Evolutionary conservation across 1,140 invertebrate genomes (phyloP).

Genomic region (Calephelis nemesis): DNA sequence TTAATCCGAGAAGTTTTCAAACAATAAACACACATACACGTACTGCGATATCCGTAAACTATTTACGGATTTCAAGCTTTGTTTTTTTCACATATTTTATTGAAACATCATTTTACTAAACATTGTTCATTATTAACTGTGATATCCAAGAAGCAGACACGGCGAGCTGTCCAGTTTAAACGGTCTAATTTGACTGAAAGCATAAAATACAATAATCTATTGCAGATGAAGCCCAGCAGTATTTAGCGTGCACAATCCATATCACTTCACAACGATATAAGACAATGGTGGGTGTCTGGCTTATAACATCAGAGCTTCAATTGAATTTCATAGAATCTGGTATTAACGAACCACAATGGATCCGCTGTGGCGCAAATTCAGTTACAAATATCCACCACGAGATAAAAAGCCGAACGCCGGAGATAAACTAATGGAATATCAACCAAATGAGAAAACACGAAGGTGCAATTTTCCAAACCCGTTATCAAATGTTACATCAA

Average conservation of each 20-base stretch:
- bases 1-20: too few species aligned
- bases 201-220: neutral
- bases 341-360: conserved; percentile 58
- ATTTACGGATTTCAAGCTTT: too few species aligned
- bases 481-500: conserved; percentile 57
- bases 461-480: conserved; percentile 31
- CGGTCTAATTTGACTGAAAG: neutral
- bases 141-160: too few species aligned
- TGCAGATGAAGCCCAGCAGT: neutral
- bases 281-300: conserved; percentile 34
- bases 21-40: too few species aligned
- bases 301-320: conserved; percentile 40
- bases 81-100: too few species aligned
- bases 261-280: conserved; percentile 7
- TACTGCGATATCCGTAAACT: too few species aligned
- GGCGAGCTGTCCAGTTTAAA: neutral
- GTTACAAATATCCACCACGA: conserved; percentile 33
- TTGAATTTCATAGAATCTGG: conserved; percentile 49
- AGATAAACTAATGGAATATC: conserved; percentile 28
- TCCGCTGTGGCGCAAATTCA: conserved; percentile 52
- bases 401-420: conserved; percentile 32
- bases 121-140: too few species aligned
- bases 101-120: too few species aligned
- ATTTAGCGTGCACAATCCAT: conserved; percentile 11
- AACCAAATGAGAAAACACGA: conserved; percentile 33